These are phyloP conservation scores for Morone chrysops DNA, from an alignment of 2,113 vertebrate genomes.

Conservation along the genomic window DNA sequence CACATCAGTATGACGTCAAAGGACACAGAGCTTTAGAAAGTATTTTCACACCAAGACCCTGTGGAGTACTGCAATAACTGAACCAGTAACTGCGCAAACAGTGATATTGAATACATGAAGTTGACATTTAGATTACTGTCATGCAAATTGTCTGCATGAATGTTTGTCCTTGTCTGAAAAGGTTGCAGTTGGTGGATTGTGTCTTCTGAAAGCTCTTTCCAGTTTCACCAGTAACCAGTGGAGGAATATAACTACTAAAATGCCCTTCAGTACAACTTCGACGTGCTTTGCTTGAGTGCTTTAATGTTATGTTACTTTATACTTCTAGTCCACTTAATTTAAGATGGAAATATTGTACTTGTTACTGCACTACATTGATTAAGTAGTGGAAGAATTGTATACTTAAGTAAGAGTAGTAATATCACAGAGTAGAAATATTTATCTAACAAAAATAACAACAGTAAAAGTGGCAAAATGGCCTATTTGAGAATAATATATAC, in stretches of 20 bases:
- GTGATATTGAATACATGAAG: constrained; percentile 11
- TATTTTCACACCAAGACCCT: constrained; percentile 35
- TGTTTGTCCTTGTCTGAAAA: constrained; percentile 1
- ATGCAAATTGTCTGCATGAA: constrained; percentile 5
- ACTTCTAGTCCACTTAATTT: not conserved
- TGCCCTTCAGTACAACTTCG: not conserved
- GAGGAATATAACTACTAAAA: not conserved
- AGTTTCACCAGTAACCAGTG: not conserved
- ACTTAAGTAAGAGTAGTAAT: too few species aligned
- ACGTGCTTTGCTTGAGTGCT: not conserved
- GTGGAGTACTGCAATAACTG: constrained; percentile 20
- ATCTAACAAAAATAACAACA: not conserved
- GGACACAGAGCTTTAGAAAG: constrained; percentile 39
- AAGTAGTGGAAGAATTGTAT: too few species aligned
- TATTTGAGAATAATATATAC: not conserved
- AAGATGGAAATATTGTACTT: not conserved
- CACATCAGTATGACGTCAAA: constrained; percentile 48
- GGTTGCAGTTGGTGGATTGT: not conserved
- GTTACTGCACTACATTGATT: too few species aligned
- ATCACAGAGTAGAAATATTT: not conserved
- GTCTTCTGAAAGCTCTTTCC: not conserved
- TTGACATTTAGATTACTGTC: constrained; percentile 44
- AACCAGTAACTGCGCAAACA: constrained; percentile 15
- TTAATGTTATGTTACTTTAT: not conserved
- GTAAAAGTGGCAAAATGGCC: not conserved